A percentile compares a stretch with the other conserved stretches of the same genome.
Conservation (phyloP, 2,113 vertebrate species). For the Pelmatolapia mariae region DNA sequence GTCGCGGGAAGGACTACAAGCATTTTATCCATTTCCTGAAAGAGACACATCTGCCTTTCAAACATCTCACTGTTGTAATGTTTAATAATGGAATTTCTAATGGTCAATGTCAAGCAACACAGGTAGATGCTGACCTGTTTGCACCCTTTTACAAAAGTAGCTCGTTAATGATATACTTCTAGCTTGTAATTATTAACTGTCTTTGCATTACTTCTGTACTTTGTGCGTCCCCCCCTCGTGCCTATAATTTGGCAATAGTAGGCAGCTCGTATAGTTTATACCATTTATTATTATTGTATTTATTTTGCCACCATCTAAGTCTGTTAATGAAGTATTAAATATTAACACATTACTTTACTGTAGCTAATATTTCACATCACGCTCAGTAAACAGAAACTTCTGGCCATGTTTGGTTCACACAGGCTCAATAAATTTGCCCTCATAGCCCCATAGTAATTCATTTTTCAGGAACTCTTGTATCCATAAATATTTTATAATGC, state of each 20-base stretch:
- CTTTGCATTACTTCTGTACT: neutral
- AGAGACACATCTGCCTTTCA: neutral
- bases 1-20: neutral
- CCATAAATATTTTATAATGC: slow-evolving; percentile 29
- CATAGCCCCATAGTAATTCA: neutral
- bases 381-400: neutral
- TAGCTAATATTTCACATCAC: neutral
- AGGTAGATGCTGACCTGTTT: neutral
- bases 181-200: neutral
- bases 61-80: neutral
- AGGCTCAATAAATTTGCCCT: neutral
- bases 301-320: neutral
- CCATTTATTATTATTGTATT: neutral
- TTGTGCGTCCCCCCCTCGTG: neutral
- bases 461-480: slow-evolving; percentile 8
- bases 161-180: neutral
- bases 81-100: neutral
- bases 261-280: neutral
- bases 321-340: neutral
- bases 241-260: neutral
- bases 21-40: neutral
- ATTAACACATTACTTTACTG: neutral
- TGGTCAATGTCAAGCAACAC: neutral
- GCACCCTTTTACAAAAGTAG: neutral
- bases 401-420: neutral